These are phyloP conservation scores for Sprattus sprattus DNA, from an alignment of 2,113 vertebrate genomes.

Conservation along the genomic window DNA sequence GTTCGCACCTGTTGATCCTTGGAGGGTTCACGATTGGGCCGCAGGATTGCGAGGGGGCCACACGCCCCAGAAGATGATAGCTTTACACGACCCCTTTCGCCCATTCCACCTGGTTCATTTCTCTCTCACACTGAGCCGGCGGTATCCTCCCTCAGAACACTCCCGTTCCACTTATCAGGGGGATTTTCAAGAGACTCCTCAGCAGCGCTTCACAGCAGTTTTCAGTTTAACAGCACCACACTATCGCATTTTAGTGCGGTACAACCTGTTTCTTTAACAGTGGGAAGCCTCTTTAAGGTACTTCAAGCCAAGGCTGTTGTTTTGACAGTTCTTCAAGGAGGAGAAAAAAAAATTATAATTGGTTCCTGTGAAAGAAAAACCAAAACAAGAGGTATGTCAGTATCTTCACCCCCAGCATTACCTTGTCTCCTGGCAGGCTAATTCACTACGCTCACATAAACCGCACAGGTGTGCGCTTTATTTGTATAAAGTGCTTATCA, in stretches of 20 bases:
- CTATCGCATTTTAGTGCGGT: not conserved
- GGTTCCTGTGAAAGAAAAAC: not conserved
- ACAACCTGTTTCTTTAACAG: not conserved
- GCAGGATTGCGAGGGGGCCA: not conserved
- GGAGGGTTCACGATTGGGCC: not conserved
- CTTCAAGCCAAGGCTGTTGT: not conserved
- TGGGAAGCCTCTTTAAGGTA: not conserved
- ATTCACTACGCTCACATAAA: not conserved
- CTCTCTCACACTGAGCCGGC: not conserved
- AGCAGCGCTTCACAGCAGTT: not conserved
- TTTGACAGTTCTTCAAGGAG: not conserved
- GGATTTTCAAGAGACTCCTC: not conserved
- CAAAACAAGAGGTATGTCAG: not conserved
- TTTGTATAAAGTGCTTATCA: slow-evolving; percentile 9
- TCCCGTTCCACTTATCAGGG: not conserved
- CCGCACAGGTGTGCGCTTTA: not conserved
- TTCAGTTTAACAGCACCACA: not conserved
- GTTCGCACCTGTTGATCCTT: not conserved
- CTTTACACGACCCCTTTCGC: not conserved
- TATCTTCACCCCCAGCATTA: not conserved
- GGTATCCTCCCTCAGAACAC: not conserved
- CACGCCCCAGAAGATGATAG: not conserved
- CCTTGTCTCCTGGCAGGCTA: not conserved
- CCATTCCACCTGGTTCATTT: not conserved
- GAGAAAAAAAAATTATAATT: not conserved